Evolutionary conservation across 1,140 invertebrate genomes (phyloP), one percentile per base, ranked within the genome.

Genomic region (Drosophila malerkotliana): DNA sequence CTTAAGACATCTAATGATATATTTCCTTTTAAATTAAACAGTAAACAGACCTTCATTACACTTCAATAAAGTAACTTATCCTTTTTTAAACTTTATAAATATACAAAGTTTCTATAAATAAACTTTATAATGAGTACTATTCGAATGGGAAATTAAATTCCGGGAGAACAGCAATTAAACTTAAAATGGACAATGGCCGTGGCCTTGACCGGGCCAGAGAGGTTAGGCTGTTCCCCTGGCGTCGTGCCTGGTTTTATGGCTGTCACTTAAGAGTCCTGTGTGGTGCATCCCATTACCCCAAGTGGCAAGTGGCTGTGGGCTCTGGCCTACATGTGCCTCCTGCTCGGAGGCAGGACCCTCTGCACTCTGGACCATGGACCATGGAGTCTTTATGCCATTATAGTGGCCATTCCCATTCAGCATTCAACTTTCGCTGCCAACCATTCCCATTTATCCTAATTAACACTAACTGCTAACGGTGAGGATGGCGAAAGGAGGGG

Each of bases 391-490:
- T 37, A 12, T 37, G 10, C 41, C 41, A 44, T 44, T 44, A 44
- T 15, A 14, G 15, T 47, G 15, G 49, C 28, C 28, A 56, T 56
- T 49, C 49, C 53, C 45, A 51, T 52, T 52, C 47, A 64, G 52
- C 60, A 52, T 67, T 67, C 44, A 47, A 47, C 44, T 47, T 10
- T 34, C 14, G 10, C 28, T 5, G 24, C 28, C 64, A 47, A 44
- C 28, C 53, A 48, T 28, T 55, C 52, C 32, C 52, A 14, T 75
- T 82, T 32, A 78, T 82, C 72, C 79, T 78, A 75, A 83, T 82
- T 75, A 79, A 56, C 51, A 64, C 63, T 21, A 72, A 60, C 59
- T 64, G 47, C 26, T 63, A 72, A 60, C 59, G 60, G 41, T 18
- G 59, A 53, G 9, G 7, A 18, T 14, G 39, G 8, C 9, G 34